Evolutionary conservation across 1,140 invertebrate species (phyloP), one percentile per base, ranked within the genome.

Genomic region (Drepana arcuata): DNA sequence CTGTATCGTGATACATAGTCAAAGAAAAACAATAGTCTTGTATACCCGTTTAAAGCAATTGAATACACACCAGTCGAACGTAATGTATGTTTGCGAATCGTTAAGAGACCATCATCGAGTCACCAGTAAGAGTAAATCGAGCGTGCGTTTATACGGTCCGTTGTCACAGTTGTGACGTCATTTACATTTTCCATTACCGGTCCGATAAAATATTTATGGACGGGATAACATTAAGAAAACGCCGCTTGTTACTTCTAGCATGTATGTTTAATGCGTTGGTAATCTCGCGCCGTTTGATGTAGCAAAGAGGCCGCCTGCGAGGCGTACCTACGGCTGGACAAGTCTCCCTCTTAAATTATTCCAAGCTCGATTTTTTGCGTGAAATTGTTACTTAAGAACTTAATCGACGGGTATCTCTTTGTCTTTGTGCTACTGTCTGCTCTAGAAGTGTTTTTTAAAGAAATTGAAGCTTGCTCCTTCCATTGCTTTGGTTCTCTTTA

Each of bases 171-270:
- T 16, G 49, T 38, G 50, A 58, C 45, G 44, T 48, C 46, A 70
- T 74, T 71, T 69, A 62, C 54, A 70, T 74, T 66, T 58, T 69
- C 59, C 70, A 68, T 73, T 72, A 72, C 40, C 23, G 49, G 34
- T n/a, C 15, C 39, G 34, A 69, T 73, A 53, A 65, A 77, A 73
- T 73, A 80, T 80, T 72, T 66, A 74, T 71, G 56, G 52, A 60
- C 50, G 40, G 63, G 72, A 74, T 58, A 65, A 66, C 66, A 69
- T 77, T 74, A 75, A 72, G 68, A 66, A 65, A 72, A 65, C 58
- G 48, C 28, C 37, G 57, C 47, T 63, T 58, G 46, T 54, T 58
- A 64, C 54, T 64, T 60, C 38, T 46, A 40, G 52, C 56, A 69
- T 67, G 74, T 78, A 73, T 79, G 67, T 74, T 74, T 74, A 71